These are phyloP conservation scores for Diarsia rubi DNA, from an alignment of 2,888 invertebrate genomes.

Conservation along the genomic window DNA sequence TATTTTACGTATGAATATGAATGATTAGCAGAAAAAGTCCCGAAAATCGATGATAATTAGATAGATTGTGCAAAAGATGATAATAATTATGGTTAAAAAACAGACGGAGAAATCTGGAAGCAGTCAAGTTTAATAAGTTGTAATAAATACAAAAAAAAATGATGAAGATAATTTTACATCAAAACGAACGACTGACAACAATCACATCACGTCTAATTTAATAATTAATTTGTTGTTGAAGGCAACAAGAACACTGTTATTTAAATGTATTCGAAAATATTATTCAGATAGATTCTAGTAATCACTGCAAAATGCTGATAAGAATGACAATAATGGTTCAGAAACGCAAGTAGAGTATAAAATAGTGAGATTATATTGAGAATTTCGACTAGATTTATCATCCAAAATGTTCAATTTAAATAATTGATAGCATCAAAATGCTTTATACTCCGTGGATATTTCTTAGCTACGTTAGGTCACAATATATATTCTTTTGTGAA, in stretches of 20 bases:
- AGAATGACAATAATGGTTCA: background rate
- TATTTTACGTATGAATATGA: background rate
- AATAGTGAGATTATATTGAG: constrained; percentile 5
- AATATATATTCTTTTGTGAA: constrained; percentile 23
- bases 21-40: background rate
- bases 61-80: background rate
- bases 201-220: background rate
- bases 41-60: background rate
- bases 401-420: constrained; percentile 21
- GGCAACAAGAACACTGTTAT: background rate
- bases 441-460: background rate
- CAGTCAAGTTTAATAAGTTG: background rate
- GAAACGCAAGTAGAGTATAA: background rate
- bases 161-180: background rate
- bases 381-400: constrained; percentile 1
- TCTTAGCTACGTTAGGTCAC: constrained; percentile 28
- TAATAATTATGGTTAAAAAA: background rate
- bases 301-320: background rate
- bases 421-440: constrained; percentile 16
- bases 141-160: background rate
- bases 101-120: background rate
- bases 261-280: background rate
- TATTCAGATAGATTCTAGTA: background rate
- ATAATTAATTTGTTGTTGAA: background rate
- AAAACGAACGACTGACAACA: background rate